Conservation (phyloP, 2,888 invertebrate genomes). For the Cryptocephalus moraei region DNA sequence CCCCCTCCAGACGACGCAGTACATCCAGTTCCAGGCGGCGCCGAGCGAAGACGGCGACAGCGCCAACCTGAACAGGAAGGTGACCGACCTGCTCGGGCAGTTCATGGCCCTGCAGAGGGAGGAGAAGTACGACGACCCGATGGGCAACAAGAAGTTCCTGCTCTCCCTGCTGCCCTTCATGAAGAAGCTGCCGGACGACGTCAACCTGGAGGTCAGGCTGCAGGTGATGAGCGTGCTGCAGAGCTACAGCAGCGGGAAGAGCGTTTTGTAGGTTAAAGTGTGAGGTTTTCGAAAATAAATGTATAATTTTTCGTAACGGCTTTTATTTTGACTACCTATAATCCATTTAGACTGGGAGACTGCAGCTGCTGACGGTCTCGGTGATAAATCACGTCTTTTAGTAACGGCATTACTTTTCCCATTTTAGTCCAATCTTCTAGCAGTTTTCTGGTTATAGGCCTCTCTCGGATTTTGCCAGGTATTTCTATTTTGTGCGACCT, state of each 20-base stretch:
- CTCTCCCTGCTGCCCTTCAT: constrained; percentile 27
- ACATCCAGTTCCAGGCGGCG: constrained; percentile 6
- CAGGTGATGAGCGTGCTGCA: constrained; percentile 26
- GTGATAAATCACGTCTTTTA: too few relatives aligned
- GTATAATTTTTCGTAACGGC: too few relatives aligned
- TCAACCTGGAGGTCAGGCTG: constrained; percentile 26
- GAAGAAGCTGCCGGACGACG: constrained; percentile 26
- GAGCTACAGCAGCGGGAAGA: constrained; percentile 5
- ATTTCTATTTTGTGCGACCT: too few relatives aligned
- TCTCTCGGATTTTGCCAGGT: too few relatives aligned
- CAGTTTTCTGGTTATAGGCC: too few relatives aligned
- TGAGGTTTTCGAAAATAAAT: too few relatives aligned
- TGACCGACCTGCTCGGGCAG: constrained; percentile 17
- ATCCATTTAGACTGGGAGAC: too few relatives aligned
- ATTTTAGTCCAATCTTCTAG: too few relatives aligned
- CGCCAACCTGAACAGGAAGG: constrained; percentile 1
- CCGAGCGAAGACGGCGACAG: constrained; percentile 5
- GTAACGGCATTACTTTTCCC: too few relatives aligned
- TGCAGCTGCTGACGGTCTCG: too few relatives aligned
- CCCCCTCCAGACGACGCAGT: constrained; percentile 10
- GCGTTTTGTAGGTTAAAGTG: too few relatives aligned
- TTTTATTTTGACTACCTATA: too few relatives aligned
- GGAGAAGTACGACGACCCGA: constrained; percentile 21
- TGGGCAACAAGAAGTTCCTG: constrained; percentile 28
- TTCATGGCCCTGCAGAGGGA: constrained; percentile 21